Conservation (phyloP, 2,113 vertebrate genomes). For the Hydrochoerus hydrochaeris region DNA sequence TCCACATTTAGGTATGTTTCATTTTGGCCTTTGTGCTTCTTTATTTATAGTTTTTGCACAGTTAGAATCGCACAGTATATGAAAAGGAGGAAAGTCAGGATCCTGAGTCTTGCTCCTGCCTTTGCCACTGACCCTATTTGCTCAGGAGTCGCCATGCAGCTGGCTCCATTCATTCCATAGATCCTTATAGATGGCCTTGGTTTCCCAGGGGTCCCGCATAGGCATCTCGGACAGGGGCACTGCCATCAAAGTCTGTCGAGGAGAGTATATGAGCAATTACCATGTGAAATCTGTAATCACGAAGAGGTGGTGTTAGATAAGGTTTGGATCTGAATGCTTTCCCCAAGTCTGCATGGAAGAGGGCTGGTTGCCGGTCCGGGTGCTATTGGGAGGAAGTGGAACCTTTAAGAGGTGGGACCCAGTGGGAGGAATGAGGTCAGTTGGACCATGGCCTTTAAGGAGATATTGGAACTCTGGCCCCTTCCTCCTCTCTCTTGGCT, state of each 20-base stretch:
- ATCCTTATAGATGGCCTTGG: neutral
- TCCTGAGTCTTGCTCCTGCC: neutral
- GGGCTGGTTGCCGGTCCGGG: neutral
- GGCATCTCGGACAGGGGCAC: neutral
- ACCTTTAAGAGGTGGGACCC: neutral
- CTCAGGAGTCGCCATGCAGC: neutral
- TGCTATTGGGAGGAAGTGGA: neutral
- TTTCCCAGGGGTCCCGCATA: neutral
- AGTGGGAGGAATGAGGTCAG: neutral
- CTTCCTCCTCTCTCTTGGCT: neutral
- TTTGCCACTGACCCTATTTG: neutral
- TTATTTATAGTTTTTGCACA: neutral
- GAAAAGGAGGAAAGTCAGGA: neutral
- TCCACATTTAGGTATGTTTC: neutral
- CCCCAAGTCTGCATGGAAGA: neutral
- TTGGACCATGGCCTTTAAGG: neutral
- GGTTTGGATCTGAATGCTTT: neutral
- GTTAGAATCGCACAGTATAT: neutral
- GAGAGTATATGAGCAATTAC: neutral
- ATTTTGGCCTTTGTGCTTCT: neutral
- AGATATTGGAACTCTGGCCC: neutral
- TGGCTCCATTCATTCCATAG: no score
- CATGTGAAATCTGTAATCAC: neutral
- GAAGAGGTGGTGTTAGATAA: neutral
- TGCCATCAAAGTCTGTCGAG: neutral